These are phyloP conservation scores for Ceratoteleas bidentatus DNA, from an alignment of 1,140 invertebrate species.

Conservation along the genomic window DNA sequence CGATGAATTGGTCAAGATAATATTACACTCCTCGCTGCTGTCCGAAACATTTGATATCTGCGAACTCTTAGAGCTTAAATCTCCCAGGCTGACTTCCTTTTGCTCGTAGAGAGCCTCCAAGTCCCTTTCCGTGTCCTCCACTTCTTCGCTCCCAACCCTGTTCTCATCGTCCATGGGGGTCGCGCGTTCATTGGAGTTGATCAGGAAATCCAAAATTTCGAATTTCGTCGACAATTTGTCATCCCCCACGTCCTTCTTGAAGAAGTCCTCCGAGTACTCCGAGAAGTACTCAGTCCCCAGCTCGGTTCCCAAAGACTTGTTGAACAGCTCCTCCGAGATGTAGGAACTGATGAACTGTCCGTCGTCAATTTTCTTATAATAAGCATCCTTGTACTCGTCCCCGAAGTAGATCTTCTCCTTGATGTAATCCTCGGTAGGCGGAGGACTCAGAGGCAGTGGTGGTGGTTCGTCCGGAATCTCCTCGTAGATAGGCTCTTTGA, in stretches of 20 bases:
- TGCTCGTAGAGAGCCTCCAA: slow-evolving; percentile 79
- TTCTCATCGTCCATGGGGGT: slow-evolving; percentile 81
- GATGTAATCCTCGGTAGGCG: slow-evolving; percentile 81
- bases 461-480: slow-evolving; percentile 91
- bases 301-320: slow-evolving; percentile 81
- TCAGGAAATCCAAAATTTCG: slow-evolving; percentile 93
- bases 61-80: slow-evolving; percentile 82
- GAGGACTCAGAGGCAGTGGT: slow-evolving; percentile 87
- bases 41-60: slow-evolving; percentile 83
- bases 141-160: slow-evolving; percentile 72
- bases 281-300: slow-evolving; percentile 68
- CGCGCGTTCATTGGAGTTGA: slow-evolving; percentile 85
- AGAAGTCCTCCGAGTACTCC: slow-evolving; percentile 72
- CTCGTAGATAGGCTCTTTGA: slow-evolving; percentile 93
- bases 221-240: slow-evolving; percentile 88
- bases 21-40: slow-evolving; percentile 82
- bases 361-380: slow-evolving; percentile 80
- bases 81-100: slow-evolving; percentile 78
- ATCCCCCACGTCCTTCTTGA: slow-evolving; percentile 70
- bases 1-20: slow-evolving; percentile 77
- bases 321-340: slow-evolving; percentile 88
- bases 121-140: slow-evolving; percentile 78
- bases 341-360: slow-evolving; percentile 92
- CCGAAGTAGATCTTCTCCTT: slow-evolving; percentile 80
- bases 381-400: slow-evolving; percentile 84